Percentiles rank a stretch among this genome's conserved stretches.
Conservation (phyloP, 2,113 vertebrate genomes). For the Coptodon rendalli region DNA sequence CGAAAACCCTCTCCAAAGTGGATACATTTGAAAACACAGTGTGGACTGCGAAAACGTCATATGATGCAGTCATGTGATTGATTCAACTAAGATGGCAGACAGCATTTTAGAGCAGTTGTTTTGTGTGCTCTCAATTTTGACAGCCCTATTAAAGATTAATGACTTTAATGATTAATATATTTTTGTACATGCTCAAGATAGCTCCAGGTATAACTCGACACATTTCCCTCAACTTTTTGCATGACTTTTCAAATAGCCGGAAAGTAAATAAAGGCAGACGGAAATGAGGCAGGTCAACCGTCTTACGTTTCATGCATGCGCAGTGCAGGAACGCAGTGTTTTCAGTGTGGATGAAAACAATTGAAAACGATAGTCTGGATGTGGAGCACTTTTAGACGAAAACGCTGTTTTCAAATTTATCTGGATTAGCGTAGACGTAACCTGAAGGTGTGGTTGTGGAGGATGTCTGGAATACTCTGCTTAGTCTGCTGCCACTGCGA, state of each 20-base stretch:
- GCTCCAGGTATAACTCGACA: not conserved
- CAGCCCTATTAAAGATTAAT: too few relatives aligned
- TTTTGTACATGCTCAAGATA: too few relatives aligned
- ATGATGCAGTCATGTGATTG: too few relatives aligned
- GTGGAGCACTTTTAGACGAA: not conserved
- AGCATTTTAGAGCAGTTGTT: too few relatives aligned
- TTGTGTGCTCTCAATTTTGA: too few relatives aligned
- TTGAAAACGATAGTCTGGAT: accelerated
- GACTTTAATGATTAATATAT: too few relatives aligned
- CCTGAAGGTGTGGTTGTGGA: not conserved
- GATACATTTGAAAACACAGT: too few relatives aligned
- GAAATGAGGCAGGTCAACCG: not conserved
- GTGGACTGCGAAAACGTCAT: too few relatives aligned
- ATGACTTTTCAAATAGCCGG: not conserved
- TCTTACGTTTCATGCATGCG: not conserved
- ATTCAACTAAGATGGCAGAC: too few relatives aligned
- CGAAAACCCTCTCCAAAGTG: too few relatives aligned
- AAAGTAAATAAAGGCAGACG: not conserved
- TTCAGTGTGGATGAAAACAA: not conserved
- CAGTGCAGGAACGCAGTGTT: not conserved
- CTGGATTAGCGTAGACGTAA: not conserved
- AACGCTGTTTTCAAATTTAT: not conserved
- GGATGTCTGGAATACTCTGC: not conserved
- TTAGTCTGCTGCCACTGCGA: accelerated
- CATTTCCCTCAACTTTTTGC: not conserved